Base-by-base conservation (phyloP, 1,140 invertebrate genomes). In the Drosophila eugracilis region DNA sequence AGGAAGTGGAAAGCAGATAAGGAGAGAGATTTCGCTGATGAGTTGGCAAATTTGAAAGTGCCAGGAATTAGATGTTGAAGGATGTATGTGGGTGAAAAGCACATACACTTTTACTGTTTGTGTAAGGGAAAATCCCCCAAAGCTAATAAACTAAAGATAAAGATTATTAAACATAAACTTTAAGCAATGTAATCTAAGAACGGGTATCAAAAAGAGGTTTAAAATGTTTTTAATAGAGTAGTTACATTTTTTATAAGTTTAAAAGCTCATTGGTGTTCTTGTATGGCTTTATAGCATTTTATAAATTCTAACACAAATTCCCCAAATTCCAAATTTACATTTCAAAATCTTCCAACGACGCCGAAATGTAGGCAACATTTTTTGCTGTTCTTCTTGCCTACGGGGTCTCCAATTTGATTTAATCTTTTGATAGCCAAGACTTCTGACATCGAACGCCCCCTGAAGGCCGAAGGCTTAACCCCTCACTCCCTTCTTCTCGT, bases 401-500 rank as follows among this genome's bases (percentile, higher is more conserved):
- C 5, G 59, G 22, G 45, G 10, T 10, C 22, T n/a, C 6, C 59
- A 41, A 53, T 67, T 66, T 65, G 26, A 63, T 47, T 44, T 53
- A 67, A 53, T 67, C 47, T 67, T 67, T 67, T 67, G 60, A 67
- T 67, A 53, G 47, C 47, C 36, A 44, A 53, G 60, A 67, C 60
- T 26, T 65, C n/a, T 34, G 39, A 44, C 37, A 42, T 60, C 30
- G 22, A 36, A 37, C 15, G 1, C 5, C 21, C 5, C 5, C 21
- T 15, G 21, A 19, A 19, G 14, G n/a, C 26, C 30, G 4, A 12
- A 26, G 12, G 5, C 1, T 14, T 34, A 9, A 3, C 5, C 14
- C 0, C 14, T 15, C 42, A 1, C 21, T 4, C 3, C 7, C 7
- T 14, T 12, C 53, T n/a, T 14, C n/a, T 14, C 7, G 0, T 34